A percentile compares a stretch with the other conserved stretches of the same genome.
These are phyloP conservation scores for Antrozous pallidus DNA, from an alignment of 2,797 vertebrate genomes.

Conservation along the genomic window DNA sequence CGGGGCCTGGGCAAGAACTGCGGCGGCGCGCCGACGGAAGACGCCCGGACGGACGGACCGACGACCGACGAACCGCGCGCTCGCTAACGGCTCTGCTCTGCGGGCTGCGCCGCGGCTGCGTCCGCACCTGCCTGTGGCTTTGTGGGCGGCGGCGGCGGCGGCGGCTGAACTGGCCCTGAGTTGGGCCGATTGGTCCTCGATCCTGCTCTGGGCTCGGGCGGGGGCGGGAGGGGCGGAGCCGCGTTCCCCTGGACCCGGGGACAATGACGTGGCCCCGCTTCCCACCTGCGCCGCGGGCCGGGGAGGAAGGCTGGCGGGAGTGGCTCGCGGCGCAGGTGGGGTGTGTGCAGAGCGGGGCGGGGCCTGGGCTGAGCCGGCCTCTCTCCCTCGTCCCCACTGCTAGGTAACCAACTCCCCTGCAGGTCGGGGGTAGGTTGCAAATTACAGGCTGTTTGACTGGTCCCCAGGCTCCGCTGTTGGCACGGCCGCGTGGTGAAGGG, in stretches of 20 bases:
- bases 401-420: not conserved
- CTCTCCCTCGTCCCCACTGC: not conserved
- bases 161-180: constrained; percentile 26
- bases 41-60: not conserved
- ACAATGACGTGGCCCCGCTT: constrained; percentile 71
- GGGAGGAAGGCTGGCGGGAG: not conserved
- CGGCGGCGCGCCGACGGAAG: not conserved
- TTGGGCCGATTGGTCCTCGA: constrained; percentile 34
- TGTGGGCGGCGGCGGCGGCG: not conserved
- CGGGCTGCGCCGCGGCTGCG: not conserved
- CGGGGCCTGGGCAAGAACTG: not conserved
- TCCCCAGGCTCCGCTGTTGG: not conserved
- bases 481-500: not conserved
- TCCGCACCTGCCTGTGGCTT: constrained; percentile 56
- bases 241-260: constrained; percentile 1
- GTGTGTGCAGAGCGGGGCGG: not conserved
- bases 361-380: not conserved
- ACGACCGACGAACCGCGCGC: not conserved
- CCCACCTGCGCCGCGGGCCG: not conserved
- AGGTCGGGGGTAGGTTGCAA: not conserved
- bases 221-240: constrained; percentile 41
- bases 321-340: not conserved
- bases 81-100: constrained; percentile 31
- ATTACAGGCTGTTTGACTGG: not conserved
- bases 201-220: not conserved